Conservation (phyloP, 1,140 invertebrate genomes). For the Reticulitermes speratus region DNA sequence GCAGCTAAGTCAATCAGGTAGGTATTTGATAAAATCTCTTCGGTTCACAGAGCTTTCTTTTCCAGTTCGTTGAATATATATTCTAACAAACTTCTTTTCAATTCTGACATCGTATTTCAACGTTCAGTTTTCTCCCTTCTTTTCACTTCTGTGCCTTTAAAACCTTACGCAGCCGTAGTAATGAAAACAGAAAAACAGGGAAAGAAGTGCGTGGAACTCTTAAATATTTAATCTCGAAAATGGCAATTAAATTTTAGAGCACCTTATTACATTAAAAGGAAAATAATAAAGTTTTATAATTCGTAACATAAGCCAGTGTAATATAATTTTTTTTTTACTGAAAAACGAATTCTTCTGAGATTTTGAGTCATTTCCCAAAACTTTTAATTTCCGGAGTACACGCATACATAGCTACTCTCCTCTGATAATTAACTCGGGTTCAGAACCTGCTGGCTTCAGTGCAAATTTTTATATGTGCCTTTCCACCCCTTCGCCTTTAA, state of each 20-base stretch:
- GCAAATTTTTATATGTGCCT: too few species aligned
- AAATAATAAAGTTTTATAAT: too few species aligned
- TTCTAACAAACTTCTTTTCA: constrained; percentile 6
- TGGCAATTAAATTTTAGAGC: not conserved
- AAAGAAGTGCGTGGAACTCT: not conserved
- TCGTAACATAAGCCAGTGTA: too few species aligned
- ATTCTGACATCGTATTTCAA: not conserved
- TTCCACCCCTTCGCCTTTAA: too few species aligned
- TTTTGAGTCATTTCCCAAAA: too few species aligned
- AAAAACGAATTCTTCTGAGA: too few species aligned
- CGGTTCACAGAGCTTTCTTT: not conserved
- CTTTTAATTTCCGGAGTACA: too few species aligned
- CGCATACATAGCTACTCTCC: too few species aligned
- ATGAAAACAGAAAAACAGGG: not conserved
- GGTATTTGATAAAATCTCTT: not conserved
- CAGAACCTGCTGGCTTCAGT: too few species aligned
- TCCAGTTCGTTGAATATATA: not conserved
- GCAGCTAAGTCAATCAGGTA: not conserved
- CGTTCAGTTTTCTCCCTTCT: not conserved
- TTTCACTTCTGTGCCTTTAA: not conserved
- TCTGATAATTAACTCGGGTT: too few species aligned
- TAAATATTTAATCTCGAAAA: not conserved
- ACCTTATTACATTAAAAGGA: not conserved
- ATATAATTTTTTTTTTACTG: too few species aligned
- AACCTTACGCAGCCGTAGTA: not conserved